Percentiles rank a stretch among this genome's conserved stretches.
These are phyloP conservation scores for Lathamus discolor DNA, from an alignment of 2,113 vertebrate species.

Conservation along the genomic window DNA sequence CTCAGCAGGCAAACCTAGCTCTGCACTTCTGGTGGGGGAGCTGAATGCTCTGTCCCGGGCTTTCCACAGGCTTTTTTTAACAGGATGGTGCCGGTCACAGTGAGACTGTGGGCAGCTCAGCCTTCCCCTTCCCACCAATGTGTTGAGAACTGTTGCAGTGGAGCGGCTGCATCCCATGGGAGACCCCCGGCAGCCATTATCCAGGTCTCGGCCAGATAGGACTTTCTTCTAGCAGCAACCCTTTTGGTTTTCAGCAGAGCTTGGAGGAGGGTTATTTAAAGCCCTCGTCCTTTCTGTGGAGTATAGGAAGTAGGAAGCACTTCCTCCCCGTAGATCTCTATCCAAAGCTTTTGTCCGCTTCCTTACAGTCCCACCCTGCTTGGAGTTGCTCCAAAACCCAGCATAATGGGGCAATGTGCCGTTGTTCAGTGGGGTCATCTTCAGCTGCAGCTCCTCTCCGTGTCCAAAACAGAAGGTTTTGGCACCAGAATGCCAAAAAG, in stretches of 20 bases:
- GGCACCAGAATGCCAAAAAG: background rate
- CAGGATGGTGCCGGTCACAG: background rate
- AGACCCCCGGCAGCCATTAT: background rate
- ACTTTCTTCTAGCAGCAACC: background rate
- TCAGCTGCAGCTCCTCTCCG: background rate
- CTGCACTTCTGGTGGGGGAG: background rate
- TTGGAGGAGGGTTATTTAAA: conserved; percentile 52
- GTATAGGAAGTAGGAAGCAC: conserved; percentile 46
- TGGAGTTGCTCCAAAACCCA: conserved; percentile 16
- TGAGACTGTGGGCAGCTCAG: background rate
- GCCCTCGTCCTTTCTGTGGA: background rate
- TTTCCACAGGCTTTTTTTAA: background rate
- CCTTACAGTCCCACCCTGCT: conserved; percentile 31
- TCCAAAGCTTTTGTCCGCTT: conserved; percentile 52
- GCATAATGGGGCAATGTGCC: accelerated
- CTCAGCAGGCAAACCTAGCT: background rate
- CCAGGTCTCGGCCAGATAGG: background rate
- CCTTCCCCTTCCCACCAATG: background rate
- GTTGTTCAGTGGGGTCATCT: background rate
- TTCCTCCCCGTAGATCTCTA: conserved; percentile 46
- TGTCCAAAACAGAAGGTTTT: background rate
- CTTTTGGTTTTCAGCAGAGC: background rate
- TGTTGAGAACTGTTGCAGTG: background rate
- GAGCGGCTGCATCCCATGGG: accelerated
- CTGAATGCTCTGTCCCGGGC: background rate